phyloP scores from a whole-genome alignment of 1,140 invertebrate genomes.

The Prorops nasuta region DNA sequence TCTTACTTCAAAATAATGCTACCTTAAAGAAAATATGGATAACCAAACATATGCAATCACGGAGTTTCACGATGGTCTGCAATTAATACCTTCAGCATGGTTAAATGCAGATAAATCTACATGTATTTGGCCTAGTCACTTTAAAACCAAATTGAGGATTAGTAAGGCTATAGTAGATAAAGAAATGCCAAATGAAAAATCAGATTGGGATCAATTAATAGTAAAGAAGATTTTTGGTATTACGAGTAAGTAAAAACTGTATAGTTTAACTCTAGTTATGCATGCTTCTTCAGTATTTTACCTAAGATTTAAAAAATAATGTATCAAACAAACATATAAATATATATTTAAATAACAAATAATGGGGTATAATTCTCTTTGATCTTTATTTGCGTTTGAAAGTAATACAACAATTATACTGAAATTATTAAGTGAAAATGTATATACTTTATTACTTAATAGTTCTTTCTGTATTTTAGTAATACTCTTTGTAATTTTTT shows the following conservation, averaged over 20 bases:
- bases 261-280: too few relatives aligned
- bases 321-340: not conserved
- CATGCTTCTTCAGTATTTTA: too few relatives aligned
- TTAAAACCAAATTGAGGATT: not conserved
- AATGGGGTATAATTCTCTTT: too few relatives aligned
- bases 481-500: too few relatives aligned
- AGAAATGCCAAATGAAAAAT: not conserved
- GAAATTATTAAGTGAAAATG: too few relatives aligned
- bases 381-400: too few relatives aligned
- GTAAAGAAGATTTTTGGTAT: not conserved
- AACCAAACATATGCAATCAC: not conserved
- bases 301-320: not conserved
- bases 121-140: not conserved
- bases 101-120: not conserved
- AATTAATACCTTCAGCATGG: not conserved
- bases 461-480: too few relatives aligned
- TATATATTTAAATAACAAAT: too few relatives aligned
- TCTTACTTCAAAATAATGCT: not conserved
- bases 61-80: not conserved
- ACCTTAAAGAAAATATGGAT: not conserved
- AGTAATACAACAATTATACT: too few relatives aligned
- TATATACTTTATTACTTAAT: too few relatives aligned
- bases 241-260: conserved; percentile 1
- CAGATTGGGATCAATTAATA: not conserved
- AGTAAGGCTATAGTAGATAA: not conserved